Conservation (phyloP, 1,140 invertebrate genomes). For the Lethocerus indicus region DNA sequence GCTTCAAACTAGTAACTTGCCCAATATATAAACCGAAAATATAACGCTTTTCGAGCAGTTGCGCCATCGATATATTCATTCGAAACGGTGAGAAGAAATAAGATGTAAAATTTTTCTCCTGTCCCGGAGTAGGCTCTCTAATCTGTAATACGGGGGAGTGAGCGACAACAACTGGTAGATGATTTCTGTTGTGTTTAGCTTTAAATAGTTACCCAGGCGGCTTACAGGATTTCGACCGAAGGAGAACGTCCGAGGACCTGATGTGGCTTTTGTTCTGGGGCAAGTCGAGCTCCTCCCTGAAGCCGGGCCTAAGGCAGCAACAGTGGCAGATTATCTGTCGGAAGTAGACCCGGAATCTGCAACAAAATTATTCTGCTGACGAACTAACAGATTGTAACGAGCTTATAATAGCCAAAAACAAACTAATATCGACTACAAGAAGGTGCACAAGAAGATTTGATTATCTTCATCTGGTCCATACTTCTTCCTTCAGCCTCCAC, state of each 20-base stretch:
- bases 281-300: constrained; percentile 6
- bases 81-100: not conserved
- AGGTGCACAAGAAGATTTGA: too few relatives aligned
- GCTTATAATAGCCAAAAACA: too few relatives aligned
- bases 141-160: not conserved
- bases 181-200: not conserved
- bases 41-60: not conserved
- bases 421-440: too few relatives aligned
- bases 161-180: constrained; percentile 4
- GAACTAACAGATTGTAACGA: too few relatives aligned
- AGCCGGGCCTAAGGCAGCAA: constrained; percentile 21
- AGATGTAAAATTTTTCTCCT: not conserved
- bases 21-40: not conserved
- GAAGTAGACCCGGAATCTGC: constrained; percentile 35
- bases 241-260: constrained; percentile 9
- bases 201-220: constrained; percentile 13
- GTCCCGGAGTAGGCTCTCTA: not conserved
- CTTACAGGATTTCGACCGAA: constrained; percentile 19
- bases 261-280: constrained; percentile 7
- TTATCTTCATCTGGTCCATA: too few relatives aligned
- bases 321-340: constrained; percentile 30
- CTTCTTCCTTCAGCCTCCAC: too few relatives aligned
- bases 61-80: not conserved
- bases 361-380: too few relatives aligned
- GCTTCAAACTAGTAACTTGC: too few relatives aligned